Conservation (phyloP, 2,113 vertebrate genomes). For the Chlorodrepanis virens region DNA sequence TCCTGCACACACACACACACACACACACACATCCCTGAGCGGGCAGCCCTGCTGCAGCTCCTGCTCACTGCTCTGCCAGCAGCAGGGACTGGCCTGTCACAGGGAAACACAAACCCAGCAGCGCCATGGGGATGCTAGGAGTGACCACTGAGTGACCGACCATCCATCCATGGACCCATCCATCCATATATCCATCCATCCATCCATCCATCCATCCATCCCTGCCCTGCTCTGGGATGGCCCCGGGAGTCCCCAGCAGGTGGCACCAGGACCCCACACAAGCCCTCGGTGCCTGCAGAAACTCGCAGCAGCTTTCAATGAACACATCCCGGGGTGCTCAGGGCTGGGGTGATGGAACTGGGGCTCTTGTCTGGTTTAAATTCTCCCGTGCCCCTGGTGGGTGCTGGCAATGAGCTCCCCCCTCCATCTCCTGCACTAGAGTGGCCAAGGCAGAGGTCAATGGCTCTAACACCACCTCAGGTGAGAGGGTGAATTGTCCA, state of each 20-base stretch:
- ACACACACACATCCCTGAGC: neutral
- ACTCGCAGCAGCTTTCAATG: too few relatives aligned
- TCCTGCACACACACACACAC: conserved; percentile 74
- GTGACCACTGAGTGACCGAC: neutral
- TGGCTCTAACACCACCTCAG: neutral
- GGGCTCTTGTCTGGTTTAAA: neutral
- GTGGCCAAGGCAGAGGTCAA: neutral
- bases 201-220: neutral
- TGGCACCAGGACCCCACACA: neutral
- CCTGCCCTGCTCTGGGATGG: neutral
- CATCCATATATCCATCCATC: too few relatives aligned
- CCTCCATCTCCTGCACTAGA: neutral
- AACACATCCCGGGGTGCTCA: neutral
- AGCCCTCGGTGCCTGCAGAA: neutral
- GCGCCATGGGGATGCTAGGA: fast-evolving
- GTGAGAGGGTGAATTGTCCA: neutral
- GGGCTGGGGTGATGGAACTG: fast-evolving
- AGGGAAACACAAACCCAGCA: neutral
- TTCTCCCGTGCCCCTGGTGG: neutral
- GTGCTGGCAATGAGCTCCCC: neutral
- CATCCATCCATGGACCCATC: neutral
- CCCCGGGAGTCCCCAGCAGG: conserved; percentile 9
- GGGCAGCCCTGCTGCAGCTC: neutral
- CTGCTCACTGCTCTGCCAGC: fast-evolving
- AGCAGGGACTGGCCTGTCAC: fast-evolving